Conservation (phyloP, 2,888 invertebrate genomes). For the Pterostichus niger region DNA sequence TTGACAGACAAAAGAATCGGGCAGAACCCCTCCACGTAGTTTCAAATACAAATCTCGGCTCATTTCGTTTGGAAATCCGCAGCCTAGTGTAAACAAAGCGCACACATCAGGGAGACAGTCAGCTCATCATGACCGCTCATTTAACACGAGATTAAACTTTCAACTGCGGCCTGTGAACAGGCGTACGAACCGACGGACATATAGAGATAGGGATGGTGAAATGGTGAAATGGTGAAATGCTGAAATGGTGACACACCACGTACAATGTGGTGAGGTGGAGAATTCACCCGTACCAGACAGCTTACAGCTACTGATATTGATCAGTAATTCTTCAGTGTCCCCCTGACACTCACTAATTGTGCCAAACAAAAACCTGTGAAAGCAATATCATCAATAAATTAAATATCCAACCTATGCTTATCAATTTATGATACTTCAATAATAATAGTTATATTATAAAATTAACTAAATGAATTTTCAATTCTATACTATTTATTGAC, state of each 20-base stretch:
- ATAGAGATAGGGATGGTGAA: conserved; percentile 4
- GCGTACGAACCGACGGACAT: not conserved
- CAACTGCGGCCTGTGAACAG: conserved; percentile 42
- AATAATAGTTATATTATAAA: too few species aligned
- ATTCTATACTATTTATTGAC: too few species aligned
- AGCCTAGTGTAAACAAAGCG: conserved; percentile 58
- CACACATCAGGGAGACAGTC: conserved; percentile 54
- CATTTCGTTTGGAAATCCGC: conserved; percentile 60
- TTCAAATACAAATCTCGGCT: conserved; percentile 58
- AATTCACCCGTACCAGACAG: not conserved
- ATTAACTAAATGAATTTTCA: too few species aligned
- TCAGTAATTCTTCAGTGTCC: conserved; percentile 31
- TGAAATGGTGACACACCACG: conserved; percentile 26
- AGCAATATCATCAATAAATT: not conserved
- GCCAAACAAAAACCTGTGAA: not conserved
- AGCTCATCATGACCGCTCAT: conserved; percentile 64
- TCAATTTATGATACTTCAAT: too few species aligned
- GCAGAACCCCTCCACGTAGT: conserved; percentile 43
- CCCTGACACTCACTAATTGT: conserved; percentile 29
- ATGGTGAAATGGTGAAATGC: conserved; percentile 1
- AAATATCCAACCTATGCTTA: too few species aligned
- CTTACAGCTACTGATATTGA: conserved; percentile 17
- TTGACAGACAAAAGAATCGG: conserved; percentile 20
- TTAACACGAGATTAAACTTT: conserved; percentile 64
- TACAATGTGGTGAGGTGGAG: not conserved